phyloP scores from a whole-genome alignment of 2,113 vertebrate species.

The Syngnathus typhle region DNA sequence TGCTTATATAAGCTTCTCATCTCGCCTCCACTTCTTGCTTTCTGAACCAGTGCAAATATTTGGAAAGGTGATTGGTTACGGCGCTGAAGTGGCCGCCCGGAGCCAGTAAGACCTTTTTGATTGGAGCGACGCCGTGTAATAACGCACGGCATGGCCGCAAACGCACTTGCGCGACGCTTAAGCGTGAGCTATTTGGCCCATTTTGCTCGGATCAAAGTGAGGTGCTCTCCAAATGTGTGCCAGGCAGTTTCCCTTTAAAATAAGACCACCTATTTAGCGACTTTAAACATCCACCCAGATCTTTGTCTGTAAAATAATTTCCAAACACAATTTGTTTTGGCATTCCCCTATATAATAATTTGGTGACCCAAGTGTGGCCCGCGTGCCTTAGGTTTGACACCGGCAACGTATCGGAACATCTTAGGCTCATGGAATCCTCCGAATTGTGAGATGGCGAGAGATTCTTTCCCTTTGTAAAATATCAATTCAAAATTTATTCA shows the following conservation, averaged over 20 bases:
- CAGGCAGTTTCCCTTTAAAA: conserved; percentile 58
- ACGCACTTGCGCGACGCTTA: conserved; percentile 22
- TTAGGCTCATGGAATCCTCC: not conserved
- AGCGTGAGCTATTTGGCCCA: conserved; percentile 35
- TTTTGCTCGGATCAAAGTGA: conserved; percentile 64
- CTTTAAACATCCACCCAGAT: no score
- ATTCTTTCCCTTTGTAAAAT: conserved; percentile 23
- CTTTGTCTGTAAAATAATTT: not conserved
- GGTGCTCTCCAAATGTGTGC: conserved; percentile 64
- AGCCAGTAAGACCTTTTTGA: conserved; percentile 57
- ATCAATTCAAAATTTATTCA: conserved; percentile 77
- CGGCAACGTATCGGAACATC: not conserved
- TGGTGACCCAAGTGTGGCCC: not conserved
- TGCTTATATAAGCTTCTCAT: conserved; percentile 30
- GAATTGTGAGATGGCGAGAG: not conserved
- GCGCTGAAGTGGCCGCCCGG: conserved; percentile 37
- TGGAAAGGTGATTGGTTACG: conserved; percentile 74
- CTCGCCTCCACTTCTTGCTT: conserved; percentile 74
- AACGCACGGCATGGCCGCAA: conserved; percentile 51
- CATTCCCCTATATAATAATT: not conserved
- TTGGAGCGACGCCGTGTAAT: conserved; percentile 55
- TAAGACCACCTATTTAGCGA: conserved; percentile 54
- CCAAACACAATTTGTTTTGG: not conserved
- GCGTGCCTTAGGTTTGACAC: not conserved
- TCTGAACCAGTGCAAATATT: conserved; percentile 78